Base-by-base conservation (phyloP, 2,113 vertebrate genomes). In the Grantiella picta region DNA sequence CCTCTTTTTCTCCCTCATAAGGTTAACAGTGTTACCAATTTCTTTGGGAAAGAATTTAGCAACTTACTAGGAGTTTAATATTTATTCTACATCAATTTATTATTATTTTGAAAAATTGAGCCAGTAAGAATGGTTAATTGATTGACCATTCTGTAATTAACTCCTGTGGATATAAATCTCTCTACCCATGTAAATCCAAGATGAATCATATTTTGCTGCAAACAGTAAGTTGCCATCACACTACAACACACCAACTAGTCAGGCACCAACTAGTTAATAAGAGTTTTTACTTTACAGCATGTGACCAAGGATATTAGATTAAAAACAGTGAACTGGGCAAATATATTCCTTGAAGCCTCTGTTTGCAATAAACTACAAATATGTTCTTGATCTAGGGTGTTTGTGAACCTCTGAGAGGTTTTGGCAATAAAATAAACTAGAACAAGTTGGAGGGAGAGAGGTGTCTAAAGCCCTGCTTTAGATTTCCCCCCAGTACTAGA, bases 291-390 rank as follows among this genome's bases (percentile, higher is more conserved):
- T 82, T 79, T 64, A 69, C 8, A 75, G 75, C 64, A 78, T 59
- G 28, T 80, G 90, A 73, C 75, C 38, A 80, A 82, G 38, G 25
- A 77, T 65, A 78, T 25, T 50, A 82, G 71, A 94, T 80, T 86
- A 90, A 82, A 92, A 93, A 18, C 79, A 95, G 90, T 0, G 0
- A 93, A 83, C 64, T 29, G 36, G 24, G 47, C 31, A 92, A 81
- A 86, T 77, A 66, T 77, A 86, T 91, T 91, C 42, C 61, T 80
- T 83, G 75, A 92, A 90, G 76, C n/a, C 85, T 95, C 87, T 94
- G 89, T 80, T 76, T 73, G 92, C 68, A 93, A 90, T 84, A 85
- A 94, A 90, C 45, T 60, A 85, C 40, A 91, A 95, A 71, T 78
- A 89, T 15, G 15, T 78, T 94, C 73, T 71, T 5, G 3, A 85